These are phyloP conservation scores for Dysmachus trigonus DNA, from an alignment of 2,888 invertebrate species.

Conservation along the genomic window DNA sequence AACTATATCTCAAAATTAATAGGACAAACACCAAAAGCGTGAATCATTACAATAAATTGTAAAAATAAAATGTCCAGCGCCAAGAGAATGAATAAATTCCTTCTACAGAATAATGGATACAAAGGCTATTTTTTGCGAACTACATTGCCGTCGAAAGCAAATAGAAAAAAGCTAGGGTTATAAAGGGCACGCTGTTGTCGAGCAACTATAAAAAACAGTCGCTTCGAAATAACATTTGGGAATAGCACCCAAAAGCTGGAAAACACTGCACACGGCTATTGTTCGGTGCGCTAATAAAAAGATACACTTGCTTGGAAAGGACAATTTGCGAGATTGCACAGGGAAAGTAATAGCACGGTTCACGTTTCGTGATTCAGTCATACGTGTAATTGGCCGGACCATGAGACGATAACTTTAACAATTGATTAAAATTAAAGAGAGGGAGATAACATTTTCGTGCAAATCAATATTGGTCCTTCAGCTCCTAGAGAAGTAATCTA, in stretches of 20 bases:
- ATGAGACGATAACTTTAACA: not conserved
- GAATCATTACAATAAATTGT: not conserved
- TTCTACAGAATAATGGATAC: not conserved
- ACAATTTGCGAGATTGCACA: not conserved
- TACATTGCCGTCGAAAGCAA: not conserved
- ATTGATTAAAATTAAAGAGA: not conserved
- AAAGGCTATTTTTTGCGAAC: not conserved
- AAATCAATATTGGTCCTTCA: not conserved
- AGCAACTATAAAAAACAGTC: not conserved
- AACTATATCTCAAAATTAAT: not conserved
- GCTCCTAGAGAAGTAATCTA: not conserved
- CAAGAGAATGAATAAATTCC: not conserved
- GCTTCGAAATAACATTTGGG: not conserved
- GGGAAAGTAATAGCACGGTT: not conserved
- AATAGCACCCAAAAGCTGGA: not conserved
- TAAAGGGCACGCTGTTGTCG: not conserved
- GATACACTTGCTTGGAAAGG: not conserved
- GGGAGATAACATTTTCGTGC: not conserved
- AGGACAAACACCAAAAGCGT: not conserved
- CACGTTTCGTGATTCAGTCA: not conserved
- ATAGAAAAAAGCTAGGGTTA: not conserved
- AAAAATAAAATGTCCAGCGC: not conserved
- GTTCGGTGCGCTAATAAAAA: not conserved
- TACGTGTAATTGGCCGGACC: not conserved
- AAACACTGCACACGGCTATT: not conserved